These are phyloP conservation scores for Anoura caudifer DNA, from an alignment of 2,113 vertebrate species.

Conservation along the genomic window DNA sequence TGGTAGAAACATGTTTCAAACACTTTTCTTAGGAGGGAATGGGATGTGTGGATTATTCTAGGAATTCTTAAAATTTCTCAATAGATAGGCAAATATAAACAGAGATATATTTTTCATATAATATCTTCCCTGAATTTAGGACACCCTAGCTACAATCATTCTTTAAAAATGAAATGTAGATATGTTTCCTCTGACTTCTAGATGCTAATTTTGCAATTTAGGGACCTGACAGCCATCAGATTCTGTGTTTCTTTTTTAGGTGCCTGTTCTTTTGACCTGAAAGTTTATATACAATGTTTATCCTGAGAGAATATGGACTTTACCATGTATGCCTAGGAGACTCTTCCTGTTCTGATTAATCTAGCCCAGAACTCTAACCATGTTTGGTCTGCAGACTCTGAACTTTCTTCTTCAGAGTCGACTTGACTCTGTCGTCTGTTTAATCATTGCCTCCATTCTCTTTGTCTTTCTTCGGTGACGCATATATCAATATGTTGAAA, in stretches of 20 bases:
- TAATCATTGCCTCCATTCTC: neutral
- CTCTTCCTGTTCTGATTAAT: neutral
- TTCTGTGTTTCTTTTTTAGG: neutral
- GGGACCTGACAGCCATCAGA: neutral
- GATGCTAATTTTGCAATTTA: neutral
- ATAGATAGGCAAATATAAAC: neutral
- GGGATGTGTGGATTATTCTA: neutral
- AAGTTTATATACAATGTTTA: neutral
- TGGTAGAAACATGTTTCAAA: neutral
- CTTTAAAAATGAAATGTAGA: neutral
- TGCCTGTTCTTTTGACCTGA: neutral
- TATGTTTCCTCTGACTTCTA: neutral
- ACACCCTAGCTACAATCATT: neutral
- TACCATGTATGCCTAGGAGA: neutral
- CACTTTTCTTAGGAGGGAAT: neutral
- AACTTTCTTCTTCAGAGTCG: neutral
- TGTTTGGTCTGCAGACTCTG: neutral
- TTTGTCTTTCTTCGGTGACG: neutral
- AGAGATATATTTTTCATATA: neutral
- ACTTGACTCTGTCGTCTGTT: neutral
- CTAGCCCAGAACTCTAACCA: neutral
- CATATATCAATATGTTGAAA: neutral
- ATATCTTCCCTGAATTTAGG: neutral
- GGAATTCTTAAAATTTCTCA: neutral
- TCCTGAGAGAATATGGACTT: neutral